phyloP scores from a whole-genome alignment of 2,113 vertebrate genomes.

The Aptenodytes forsteri region DNA sequence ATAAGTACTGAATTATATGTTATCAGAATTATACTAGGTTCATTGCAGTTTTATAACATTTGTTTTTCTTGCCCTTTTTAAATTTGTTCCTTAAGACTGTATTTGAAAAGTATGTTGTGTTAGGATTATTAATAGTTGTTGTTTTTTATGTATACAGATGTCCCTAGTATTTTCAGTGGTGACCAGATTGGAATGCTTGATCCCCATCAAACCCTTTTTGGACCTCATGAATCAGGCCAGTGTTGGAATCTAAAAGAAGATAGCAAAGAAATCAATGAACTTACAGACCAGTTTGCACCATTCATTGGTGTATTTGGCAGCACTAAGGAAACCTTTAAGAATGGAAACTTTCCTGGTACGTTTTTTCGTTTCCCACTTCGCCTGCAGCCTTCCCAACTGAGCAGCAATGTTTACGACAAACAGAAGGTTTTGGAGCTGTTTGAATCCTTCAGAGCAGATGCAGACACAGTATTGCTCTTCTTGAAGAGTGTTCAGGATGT shows the following conservation, averaged over 20 bases:
- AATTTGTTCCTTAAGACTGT: not conserved
- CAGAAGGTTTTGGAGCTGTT: slow-evolving; percentile 95
- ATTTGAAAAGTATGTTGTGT: not conserved
- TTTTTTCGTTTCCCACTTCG: slow-evolving; percentile 97
- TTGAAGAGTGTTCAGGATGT: slow-evolving; percentile 93
- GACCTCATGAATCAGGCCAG: slow-evolving; percentile 93
- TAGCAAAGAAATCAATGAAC: slow-evolving; percentile 89
- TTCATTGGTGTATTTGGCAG: slow-evolving; percentile 91
- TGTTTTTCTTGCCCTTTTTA: not conserved
- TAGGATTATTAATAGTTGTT: not conserved
- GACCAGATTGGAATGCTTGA: slow-evolving; percentile 98
- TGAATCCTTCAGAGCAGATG: slow-evolving; percentile 94
- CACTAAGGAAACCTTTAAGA: slow-evolving; percentile 86
- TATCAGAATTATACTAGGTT: not conserved
- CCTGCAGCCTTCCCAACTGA: slow-evolving; percentile 89
- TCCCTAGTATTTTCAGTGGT: slow-evolving; percentile 97
- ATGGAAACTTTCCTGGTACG: slow-evolving; percentile 90
- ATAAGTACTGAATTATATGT: not conserved
- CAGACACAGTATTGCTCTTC: slow-evolving; percentile 94
- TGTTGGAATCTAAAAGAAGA: slow-evolving; percentile 96
- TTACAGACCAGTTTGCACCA: slow-evolving; percentile 92
- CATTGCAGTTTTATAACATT: not conserved
- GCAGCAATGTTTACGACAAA: slow-evolving; percentile 92
- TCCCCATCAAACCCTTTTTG: slow-evolving; percentile 95
- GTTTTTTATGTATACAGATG: slow-evolving; percentile 79